These are phyloP conservation scores for Serinus canaria DNA, from an alignment of 2,113 vertebrate genomes.

Conservation along the genomic window DNA sequence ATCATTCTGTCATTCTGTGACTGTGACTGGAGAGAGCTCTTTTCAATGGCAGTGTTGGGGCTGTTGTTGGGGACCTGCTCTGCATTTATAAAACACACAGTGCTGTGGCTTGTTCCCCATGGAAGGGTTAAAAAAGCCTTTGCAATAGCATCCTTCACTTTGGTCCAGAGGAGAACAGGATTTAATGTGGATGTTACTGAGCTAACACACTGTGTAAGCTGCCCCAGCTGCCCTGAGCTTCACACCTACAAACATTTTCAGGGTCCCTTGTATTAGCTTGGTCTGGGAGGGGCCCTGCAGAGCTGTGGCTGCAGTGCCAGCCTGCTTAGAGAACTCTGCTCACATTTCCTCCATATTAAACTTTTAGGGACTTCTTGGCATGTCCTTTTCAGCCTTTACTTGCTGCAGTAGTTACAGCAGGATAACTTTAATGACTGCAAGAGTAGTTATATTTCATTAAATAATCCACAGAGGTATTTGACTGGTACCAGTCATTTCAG, in stretches of 20 bases:
- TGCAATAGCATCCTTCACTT: not conserved
- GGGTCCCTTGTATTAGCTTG: not conserved
- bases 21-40: not conserved
- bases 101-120: not conserved
- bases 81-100: not conserved
- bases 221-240: not conserved
- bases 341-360: not conserved
- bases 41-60: not conserved
- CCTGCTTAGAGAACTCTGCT: not conserved
- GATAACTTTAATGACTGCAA: not conserved
- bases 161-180: not conserved
- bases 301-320: not conserved
- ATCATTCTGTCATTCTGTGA: not conserved
- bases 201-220: not conserved
- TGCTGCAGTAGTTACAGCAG: not conserved
- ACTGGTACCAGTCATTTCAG: not conserved
- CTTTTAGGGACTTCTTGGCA: not conserved
- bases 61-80: not conserved
- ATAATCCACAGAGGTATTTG: not conserved
- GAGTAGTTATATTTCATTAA: not conserved
- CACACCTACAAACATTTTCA: not conserved
- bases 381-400: not conserved
- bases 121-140: not conserved
- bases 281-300: not conserved
- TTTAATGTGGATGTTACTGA: not conserved